Conservation (phyloP, 2,113 vertebrate species). For the Lonchura striata region DNA sequence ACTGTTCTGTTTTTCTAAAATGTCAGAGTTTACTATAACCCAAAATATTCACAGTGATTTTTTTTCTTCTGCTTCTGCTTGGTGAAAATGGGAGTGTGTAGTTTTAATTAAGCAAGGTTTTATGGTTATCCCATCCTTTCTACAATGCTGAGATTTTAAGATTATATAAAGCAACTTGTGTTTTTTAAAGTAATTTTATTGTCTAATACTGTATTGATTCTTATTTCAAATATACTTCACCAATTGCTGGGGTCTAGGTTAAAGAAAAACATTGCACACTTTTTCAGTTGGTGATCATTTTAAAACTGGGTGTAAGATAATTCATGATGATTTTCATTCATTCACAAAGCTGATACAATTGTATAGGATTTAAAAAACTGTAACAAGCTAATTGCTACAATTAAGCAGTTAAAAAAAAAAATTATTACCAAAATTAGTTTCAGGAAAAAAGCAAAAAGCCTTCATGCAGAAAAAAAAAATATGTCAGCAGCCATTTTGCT, state of each 20-base stretch:
- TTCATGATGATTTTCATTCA: neutral
- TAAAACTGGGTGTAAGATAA: neutral
- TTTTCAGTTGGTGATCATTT: neutral
- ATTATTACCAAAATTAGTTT: neutral
- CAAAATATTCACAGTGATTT: neutral
- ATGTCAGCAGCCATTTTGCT: neutral
- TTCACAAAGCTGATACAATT: neutral
- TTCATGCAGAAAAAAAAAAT: neutral
- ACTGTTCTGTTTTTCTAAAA: neutral
- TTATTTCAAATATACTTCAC: neutral
- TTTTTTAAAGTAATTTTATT: neutral
- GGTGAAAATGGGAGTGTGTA: neutral
- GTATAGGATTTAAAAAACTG: neutral
- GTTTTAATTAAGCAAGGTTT: neutral
- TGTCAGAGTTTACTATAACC: neutral
- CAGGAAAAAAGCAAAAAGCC: neutral
- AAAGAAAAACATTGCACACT: neutral
- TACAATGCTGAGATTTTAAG: neutral
- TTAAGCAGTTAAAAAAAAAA: neutral
- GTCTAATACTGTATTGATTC: neutral
- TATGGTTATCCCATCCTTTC: neutral
- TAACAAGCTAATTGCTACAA: neutral
- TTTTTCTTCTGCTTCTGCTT: neutral
- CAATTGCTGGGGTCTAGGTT: neutral
- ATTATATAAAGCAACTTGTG: neutral